Evolutionary conservation across 2,797 vertebrate species (phyloP).

Genomic region (Coccyzus lansbergi): DNA sequence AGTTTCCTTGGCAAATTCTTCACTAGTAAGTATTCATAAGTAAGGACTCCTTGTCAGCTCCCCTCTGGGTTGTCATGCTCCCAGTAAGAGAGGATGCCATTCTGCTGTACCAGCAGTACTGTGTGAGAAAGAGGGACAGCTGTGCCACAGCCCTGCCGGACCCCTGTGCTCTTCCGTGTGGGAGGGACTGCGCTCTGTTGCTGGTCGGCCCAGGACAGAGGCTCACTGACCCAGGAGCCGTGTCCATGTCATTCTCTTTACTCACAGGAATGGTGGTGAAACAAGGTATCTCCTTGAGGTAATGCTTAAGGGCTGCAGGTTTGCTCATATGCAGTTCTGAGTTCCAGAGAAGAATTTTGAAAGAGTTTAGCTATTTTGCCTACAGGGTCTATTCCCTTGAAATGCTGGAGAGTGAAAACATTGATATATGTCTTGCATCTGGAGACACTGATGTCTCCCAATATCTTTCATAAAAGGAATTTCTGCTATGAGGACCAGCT

Average conservation of each 20-base stretch:
- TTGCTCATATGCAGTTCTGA: neutral
- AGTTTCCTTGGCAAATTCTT: neutral
- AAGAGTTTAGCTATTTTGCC: neutral
- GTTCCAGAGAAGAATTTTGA: neutral
- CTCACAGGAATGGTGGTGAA: neutral
- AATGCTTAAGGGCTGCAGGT: neutral
- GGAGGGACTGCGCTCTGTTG: too few relatives aligned
- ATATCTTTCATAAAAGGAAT: neutral
- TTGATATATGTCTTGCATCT: neutral
- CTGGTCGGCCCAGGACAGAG: neutral
- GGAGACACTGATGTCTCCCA: neutral
- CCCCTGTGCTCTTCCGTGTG: rapidly evolving
- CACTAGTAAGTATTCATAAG: too few relatives aligned
- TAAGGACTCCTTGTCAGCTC: too few relatives aligned
- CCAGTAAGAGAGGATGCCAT: neutral
- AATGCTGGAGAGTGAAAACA: neutral
- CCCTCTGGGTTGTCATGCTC: neutral
- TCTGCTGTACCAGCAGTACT: neutral
- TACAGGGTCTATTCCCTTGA: neutral
- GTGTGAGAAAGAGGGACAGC: too few relatives aligned
- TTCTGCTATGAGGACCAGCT: neutral
- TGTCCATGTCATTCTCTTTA: neutral
- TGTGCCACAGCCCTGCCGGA: neutral
- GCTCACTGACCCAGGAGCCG: rapidly evolving
- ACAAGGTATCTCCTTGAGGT: neutral